Base-by-base conservation (phyloP, 2,113 vertebrate genomes). In the Gulo gulo region DNA sequence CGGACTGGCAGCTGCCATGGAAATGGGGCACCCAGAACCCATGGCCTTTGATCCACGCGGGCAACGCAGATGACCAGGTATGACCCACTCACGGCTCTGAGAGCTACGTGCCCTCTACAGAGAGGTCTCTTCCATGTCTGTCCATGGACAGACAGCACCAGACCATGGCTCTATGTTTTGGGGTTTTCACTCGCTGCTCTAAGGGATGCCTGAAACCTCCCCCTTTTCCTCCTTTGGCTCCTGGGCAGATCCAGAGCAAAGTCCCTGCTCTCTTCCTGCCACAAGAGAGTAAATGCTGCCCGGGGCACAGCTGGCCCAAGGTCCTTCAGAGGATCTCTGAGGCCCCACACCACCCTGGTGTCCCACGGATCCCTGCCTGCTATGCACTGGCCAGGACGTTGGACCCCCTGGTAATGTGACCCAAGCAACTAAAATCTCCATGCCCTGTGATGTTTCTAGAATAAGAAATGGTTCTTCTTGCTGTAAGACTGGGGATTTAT, bases 91-190 rank as follows among this genome's bases (percentile, higher is more conserved):
- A 20, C 2, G 13, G 3, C 4, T 0, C 4, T 0, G 15, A 63
- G 14, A 1, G 55, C 6, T 7, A 31, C 7, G 31, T 24, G 47
- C 16, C 26, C 7, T 4, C 26, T 61, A 39, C 42, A 52, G 50
- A 1, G 34, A 55, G 26, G 23, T 12, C 6, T 31, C 16, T 2
- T 9, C 18, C 18, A 31, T 23, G 4, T 39, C 15, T 8, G 16
- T 0, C 26, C 8, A 4, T 2, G 0, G 1, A 15, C 1, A 31
- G 24, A 31, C 10, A 34, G 7, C 10, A 1, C 36, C n/a, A 29
- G 31, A 7, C n/a, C 31, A 2, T 0, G 0, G 9, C 9, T 2
- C 3, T 3, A 1, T 45, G 0, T 7, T 24, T 47, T 14, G 4
- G 9, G 0, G 4, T 21, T 13, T 29, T 42, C 34, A 7, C 16